A percentile compares a stretch with the other conserved stretches of the same genome.
phyloP scores from a whole-genome alignment of 2,797 vertebrate species.

The Danio jaintianensis region DNA sequence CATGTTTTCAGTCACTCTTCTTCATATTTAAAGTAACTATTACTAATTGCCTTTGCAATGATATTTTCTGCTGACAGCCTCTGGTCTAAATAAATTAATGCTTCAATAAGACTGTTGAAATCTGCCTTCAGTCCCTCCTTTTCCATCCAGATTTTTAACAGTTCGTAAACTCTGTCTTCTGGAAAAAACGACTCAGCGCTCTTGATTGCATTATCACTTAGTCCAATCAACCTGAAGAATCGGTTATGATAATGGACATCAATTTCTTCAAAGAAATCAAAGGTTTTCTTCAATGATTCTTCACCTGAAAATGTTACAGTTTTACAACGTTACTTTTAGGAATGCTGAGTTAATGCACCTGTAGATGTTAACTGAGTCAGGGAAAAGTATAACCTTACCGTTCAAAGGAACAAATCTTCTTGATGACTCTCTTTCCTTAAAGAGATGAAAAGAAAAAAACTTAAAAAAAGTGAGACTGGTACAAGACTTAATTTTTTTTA shows the following conservation, averaged over 20 bases:
- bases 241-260: slow-evolving; percentile 66
- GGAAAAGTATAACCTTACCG: slow-evolving; percentile 63
- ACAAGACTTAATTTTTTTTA: background rate
- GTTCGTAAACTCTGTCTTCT: slow-evolving; percentile 72
- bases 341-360: background rate
- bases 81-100: slow-evolving; percentile 68
- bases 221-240: slow-evolving; percentile 76
- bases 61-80: slow-evolving; percentile 73
- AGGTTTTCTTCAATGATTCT: slow-evolving; percentile 72
- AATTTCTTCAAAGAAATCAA: slow-evolving; percentile 73
- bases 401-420: slow-evolving; percentile 70
- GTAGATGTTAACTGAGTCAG: background rate
- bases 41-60: slow-evolving; percentile 51
- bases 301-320: slow-evolving; percentile 66
- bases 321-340: background rate
- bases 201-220: slow-evolving; percentile 74
- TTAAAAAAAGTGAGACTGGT: background rate
- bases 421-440: slow-evolving; percentile 61
- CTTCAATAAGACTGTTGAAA: slow-evolving; percentile 71
- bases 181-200: slow-evolving; percentile 55
- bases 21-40: slow-evolving; percentile 59
- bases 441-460: background rate
- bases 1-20: background rate
- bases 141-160: slow-evolving; percentile 77
- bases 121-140: slow-evolving; percentile 69